A percentile compares a stretch with the other conserved stretches of the same genome.
These are phyloP conservation scores for Trachurus trachurus DNA, from an alignment of 2,797 vertebrate genomes.

Conservation along the genomic window DNA sequence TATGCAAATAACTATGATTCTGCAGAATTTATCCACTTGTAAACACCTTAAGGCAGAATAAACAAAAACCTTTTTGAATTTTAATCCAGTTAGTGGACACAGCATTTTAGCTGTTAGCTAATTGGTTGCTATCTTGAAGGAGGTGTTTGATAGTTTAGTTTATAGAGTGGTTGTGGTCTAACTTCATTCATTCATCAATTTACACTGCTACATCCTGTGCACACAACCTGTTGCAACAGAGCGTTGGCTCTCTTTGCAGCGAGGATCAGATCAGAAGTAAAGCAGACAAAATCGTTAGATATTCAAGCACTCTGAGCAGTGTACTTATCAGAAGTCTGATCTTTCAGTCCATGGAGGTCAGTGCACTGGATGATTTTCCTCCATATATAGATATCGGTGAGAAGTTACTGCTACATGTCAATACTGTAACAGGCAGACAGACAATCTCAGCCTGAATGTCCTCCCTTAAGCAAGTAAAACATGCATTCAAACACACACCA, in stretches of 20 bases:
- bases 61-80: not conserved
- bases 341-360: not conserved
- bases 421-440: not conserved
- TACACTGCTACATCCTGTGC: not conserved
- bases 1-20: not conserved
- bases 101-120: not conserved
- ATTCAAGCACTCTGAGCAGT: no score
- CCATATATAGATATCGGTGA: not conserved
- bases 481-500: not conserved
- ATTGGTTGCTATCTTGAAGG: not conserved
- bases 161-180: not conserved
- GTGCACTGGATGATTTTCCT: constrained; percentile 1
- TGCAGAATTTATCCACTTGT: not conserved
- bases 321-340: no score
- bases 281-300: not conserved
- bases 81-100: not conserved
- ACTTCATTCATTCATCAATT: constrained; percentile 24
- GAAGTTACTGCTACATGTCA: not conserved
- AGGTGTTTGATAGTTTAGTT: no score
- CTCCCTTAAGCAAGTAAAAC: not conserved
- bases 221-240: not conserved
- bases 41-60: not conserved
- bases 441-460: not conserved
- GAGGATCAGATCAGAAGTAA: not conserved
- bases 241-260: no score